Base-by-base conservation (phyloP, 2,888 invertebrate genomes). In the Raillietiella orientalis region DNA sequence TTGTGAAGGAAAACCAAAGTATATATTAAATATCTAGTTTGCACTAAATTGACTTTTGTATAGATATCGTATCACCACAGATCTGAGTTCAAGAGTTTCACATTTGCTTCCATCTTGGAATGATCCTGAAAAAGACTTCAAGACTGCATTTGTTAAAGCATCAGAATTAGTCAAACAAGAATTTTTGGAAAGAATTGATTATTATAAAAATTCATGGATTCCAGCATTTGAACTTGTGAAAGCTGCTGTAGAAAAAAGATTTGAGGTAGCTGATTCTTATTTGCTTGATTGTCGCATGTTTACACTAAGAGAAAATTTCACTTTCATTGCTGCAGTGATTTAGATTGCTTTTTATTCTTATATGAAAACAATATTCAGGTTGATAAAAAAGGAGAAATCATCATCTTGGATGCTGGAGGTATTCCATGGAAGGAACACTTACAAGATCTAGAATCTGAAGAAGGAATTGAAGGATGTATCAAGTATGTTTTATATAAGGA, bases 401-500 rank as follows among this genome's bases (percentile, higher is more conserved):
- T 93, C 1, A 52, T 62, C 34, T 52, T 96, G 6, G 44, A 43
- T 0, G 29, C 39, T 19, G 58, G 59, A 27, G 50, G 60, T 3
- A 65, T 66, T 38, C 84, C 90, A 0, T 96, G 87, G 87, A 75
- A 75, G 40, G 66, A 72, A 28, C 87, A 90, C 45, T 51, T 90
- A 24, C 63, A 63, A 37, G 56, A 59, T 23, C 41, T 93, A 27
- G 93, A 96, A 50, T 55, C 58, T 29, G 67, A 70, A 39, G 42
- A 62, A 37, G 51, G 52, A 0, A 45, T 72, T 4, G 49, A 27
- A 17, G 28, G 28, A 5, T 27, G 29, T 11, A 54, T 70, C 2
- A 67, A 71, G 40, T 70, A 61, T 49, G 59, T 62, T 0, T 41
- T 82, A 21, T 84, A 66, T 40, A 45, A 51, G 0, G 69, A 69